Percentiles rank a stretch among this genome's conserved stretches.
Evolutionary conservation across 2,888 invertebrate genomes (phyloP).

Genomic region (Ectemnius lituratus): DNA sequence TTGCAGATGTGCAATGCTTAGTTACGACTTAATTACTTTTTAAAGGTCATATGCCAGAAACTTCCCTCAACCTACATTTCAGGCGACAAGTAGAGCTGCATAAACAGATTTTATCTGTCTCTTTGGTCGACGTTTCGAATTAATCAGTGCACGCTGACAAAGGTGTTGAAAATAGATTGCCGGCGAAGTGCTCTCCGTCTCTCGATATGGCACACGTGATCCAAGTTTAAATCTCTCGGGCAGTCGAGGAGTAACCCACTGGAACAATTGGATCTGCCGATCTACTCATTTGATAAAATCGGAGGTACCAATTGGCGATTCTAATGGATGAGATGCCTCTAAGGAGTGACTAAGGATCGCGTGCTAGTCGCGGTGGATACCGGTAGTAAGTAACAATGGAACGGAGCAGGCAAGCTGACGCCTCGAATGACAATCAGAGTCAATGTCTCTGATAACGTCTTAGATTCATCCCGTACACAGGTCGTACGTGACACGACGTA

Average conservation of each 20-base stretch:
- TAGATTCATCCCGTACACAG: constrained; percentile 21
- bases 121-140: neutral
- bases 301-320: too few species aligned
- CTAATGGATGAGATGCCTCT: too few species aligned
- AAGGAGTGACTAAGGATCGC: neutral
- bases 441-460: constrained; percentile 33
- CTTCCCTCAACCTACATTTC: constrained; percentile 22
- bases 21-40: constrained; percentile 19
- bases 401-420: neutral
- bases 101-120: too few species aligned
- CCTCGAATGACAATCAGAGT: constrained; percentile 26
- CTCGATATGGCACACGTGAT: too few species aligned
- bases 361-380: neutral
- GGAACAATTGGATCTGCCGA: too few species aligned
- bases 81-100: constrained; percentile 6
- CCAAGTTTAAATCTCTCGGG: too few species aligned
- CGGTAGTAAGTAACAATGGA: neutral
- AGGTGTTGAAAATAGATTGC: neutral
- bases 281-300: too few species aligned
- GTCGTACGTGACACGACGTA: constrained; percentile 6
- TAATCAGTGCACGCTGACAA: too few species aligned
- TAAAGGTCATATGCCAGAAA: constrained; percentile 8
- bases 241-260: too few species aligned
- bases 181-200: neutral
- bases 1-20: neutral